Conservation (phyloP, 2,797 vertebrate genomes). For the Mycteria americana region DNA sequence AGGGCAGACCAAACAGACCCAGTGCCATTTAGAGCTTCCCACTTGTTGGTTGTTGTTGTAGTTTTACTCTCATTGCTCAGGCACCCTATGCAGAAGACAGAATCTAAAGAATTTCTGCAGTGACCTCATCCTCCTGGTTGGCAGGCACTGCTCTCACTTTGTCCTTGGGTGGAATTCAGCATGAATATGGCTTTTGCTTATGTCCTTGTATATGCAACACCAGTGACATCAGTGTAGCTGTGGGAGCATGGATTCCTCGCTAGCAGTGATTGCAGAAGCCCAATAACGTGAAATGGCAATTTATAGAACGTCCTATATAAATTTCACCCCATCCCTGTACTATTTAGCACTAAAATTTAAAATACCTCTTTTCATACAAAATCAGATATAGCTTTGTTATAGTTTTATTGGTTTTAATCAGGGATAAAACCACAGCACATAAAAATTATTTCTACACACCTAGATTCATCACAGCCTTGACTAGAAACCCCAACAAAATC, state of each 20-base stretch:
- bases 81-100: not conserved
- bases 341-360: not conserved
- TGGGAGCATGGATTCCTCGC: not conserved
- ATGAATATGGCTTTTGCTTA: not conserved
- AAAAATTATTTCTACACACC: not conserved
- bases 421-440: too few relatives aligned
- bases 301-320: not conserved
- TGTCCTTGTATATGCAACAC: not conserved
- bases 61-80: not conserved
- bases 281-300: not conserved
- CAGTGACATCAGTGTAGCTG: not conserved
- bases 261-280: not conserved
- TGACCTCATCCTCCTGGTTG: not conserved
- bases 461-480: not conserved
- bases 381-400: not conserved
- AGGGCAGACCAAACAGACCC: not conserved
- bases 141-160: not conserved
- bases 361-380: not conserved
- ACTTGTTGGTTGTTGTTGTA: not conserved
- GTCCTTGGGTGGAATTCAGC: not conserved
- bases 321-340: not conserved
- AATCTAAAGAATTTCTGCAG: slow-evolving; percentile 36
- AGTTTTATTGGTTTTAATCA: not conserved
- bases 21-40: not conserved
- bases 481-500: not conserved